Evolutionary conservation across 2,113 vertebrate species (phyloP).

Genomic region (Castor canadensis): DNA sequence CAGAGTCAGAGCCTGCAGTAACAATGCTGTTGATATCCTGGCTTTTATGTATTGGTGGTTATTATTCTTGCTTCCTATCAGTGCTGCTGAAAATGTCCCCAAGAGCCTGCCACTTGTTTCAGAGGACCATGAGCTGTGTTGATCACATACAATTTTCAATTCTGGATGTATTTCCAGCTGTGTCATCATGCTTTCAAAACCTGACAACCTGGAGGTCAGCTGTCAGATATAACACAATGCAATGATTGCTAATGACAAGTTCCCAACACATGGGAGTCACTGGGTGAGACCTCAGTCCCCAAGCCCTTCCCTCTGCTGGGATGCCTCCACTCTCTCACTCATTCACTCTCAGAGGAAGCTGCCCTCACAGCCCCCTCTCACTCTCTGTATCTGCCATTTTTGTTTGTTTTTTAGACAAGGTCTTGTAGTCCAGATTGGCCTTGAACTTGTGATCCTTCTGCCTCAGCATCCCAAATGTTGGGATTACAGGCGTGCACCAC

Average conservation of each 20-base stretch:
- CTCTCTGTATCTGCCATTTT: background rate
- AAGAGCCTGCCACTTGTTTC: background rate
- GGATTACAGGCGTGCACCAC: too few relatives aligned
- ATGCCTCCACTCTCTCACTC: fast-evolving
- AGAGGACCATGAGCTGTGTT: background rate
- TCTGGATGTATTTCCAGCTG: background rate
- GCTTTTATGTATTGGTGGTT: background rate
- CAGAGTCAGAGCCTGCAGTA: background rate
- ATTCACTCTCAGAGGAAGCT: too few relatives aligned
- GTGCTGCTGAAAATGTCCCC: background rate
- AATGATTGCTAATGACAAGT: background rate
- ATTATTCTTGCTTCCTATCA: background rate
- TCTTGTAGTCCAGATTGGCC: too few relatives aligned
- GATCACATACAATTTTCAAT: background rate
- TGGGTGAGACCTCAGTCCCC: background rate
- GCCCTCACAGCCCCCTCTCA: background rate
- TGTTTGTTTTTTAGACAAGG: too few relatives aligned
- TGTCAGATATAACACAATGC: background rate
- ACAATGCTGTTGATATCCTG: background rate
- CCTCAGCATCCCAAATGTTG: too few relatives aligned
- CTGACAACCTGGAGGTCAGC: background rate
- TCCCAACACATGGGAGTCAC: background rate
- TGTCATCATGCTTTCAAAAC: background rate
- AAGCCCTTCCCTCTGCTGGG: background rate
- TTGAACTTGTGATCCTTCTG: too few relatives aligned